Evolutionary conservation across 2,113 vertebrate species (phyloP), one percentile per base, ranked within the genome.

Genomic region (Tringa solitaria): DNA sequence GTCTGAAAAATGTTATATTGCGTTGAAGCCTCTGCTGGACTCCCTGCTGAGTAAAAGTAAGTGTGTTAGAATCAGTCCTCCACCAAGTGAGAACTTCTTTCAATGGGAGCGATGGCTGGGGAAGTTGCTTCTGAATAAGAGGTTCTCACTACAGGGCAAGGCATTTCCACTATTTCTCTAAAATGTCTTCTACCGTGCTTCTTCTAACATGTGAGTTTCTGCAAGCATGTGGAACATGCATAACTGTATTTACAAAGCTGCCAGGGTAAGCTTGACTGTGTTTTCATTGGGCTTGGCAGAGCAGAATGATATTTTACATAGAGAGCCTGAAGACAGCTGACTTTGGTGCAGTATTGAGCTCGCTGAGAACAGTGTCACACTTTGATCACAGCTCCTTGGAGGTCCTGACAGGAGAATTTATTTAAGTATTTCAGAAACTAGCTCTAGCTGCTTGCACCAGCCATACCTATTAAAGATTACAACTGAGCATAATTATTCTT

Each of bases 401-500:
- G 76, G 76, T 82, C 37, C 70, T 85, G 80, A 63, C 63, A 84
- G 85, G n/a, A 73, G 24, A 81, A 80, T 74, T 81, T 82, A 27
- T 82, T 68, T 74, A 35, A 64, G 57, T 35, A 15, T 82, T 93
- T 95, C 39, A 43, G 41, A 60, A 81, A 37, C 28, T 56, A 59
- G 32, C 11, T 90, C n/a, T 86, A 79, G 76, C 35, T 92, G 59
- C 72, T 92, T 88, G 64, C 72, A 63, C 32, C 33, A 88, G 39
- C 26, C 43, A 21, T 26, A 39, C 43, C 51, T 87, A 24, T 72
- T 75, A 64, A 64, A 78, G 35, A 30, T 86, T 57, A 84, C 61
- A 89, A 45, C 39, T 78, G 59, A 75, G 48, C 54, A 74, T 88
- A 88, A 76, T 82, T 93, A 72, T 56, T 90, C 90, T 86, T 77